Evolutionary conservation across 1,140 invertebrate species (phyloP).

Genomic region (Nixonia krombeini): DNA sequence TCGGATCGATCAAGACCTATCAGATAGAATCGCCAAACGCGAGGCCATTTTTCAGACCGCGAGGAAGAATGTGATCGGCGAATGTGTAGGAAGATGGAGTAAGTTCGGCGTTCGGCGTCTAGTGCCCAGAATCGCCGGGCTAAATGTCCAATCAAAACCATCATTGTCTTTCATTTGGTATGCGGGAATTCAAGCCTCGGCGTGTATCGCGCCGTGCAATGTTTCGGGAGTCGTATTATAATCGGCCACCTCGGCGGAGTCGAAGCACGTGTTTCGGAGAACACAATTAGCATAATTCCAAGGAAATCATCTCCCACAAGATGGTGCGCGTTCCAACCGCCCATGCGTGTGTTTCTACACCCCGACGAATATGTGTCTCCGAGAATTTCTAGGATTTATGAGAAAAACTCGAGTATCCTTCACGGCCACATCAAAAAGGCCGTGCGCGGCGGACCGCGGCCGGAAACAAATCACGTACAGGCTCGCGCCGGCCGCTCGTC

Average conservation of each 20-base stretch:
- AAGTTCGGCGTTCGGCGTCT: too few species aligned
- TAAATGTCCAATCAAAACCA: conserved; percentile 3
- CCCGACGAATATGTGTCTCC: conserved; percentile 10
- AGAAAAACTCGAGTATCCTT: conserved; percentile 33
- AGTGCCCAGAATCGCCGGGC: neutral
- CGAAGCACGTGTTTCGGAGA: conserved; percentile 53
- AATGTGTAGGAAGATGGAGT: too few species aligned
- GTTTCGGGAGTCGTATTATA: conserved; percentile 44
- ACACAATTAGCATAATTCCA: conserved; percentile 64
- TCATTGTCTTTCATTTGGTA: conserved; percentile 15
- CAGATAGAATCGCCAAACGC: too few species aligned
- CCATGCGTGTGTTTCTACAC: neutral
- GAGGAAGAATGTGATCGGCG: too few species aligned
- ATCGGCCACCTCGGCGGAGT: conserved; percentile 38
- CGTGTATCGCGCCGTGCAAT: conserved; percentile 22
- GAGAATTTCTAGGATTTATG: conserved; percentile 37
- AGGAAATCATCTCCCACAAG: conserved; percentile 59
- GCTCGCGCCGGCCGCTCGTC: conserved; percentile 23
- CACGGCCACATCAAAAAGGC: conserved; percentile 35
- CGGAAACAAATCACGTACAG: conserved; percentile 42
- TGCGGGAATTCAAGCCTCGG: conserved; percentile 27
- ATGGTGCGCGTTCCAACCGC: conserved; percentile 20
- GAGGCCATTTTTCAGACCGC: too few species aligned
- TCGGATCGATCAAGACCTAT: too few species aligned
- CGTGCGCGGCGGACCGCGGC: conserved; percentile 6